phyloP scores from a whole-genome alignment of 2,888 invertebrate genomes.

The Tiphia femorata region DNA sequence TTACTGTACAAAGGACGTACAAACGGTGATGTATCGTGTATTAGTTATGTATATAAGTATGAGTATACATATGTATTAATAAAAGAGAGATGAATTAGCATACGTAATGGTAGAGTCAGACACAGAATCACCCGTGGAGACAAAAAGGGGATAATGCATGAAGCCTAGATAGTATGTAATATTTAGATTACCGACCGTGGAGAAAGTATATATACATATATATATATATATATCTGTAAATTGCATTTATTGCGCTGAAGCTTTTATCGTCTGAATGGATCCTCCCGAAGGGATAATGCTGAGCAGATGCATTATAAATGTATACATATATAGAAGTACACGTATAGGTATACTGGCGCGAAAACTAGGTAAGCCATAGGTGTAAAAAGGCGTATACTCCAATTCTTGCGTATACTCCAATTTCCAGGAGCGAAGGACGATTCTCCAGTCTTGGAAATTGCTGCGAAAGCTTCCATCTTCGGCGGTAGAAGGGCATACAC shows the following conservation, averaged over 20 bases:
- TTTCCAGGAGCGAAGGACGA: too few relatives aligned
- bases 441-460: too few relatives aligned
- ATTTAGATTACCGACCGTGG: conserved; percentile 20
- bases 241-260: conserved; percentile 17
- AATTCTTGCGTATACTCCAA: too few relatives aligned
- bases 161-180: conserved; percentile 42
- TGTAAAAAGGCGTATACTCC: too few relatives aligned
- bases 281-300: too few relatives aligned
- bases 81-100: conserved; percentile 25
- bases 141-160: conserved; percentile 15
- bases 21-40: conserved; percentile 14
- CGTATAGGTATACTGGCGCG: too few relatives aligned
- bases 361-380: too few relatives aligned
- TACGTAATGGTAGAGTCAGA: conserved; percentile 18
- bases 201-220: conserved; percentile 15
- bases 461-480: too few relatives aligned
- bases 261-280: conserved; percentile 22
- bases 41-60: conserved; percentile 24
- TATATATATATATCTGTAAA: too few relatives aligned
- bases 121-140: conserved; percentile 21
- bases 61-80: conserved; percentile 21
- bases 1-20: conserved; percentile 20
- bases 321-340: too few relatives aligned
- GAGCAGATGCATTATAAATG: too few relatives aligned
- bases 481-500: too few relatives aligned